A percentile compares a stretch with the other conserved stretches of the same genome.
These are phyloP conservation scores for Palythoa caribaeorum DNA, from an alignment of 92 coral and sea anemone genomes.

Conservation along the genomic window DNA sequence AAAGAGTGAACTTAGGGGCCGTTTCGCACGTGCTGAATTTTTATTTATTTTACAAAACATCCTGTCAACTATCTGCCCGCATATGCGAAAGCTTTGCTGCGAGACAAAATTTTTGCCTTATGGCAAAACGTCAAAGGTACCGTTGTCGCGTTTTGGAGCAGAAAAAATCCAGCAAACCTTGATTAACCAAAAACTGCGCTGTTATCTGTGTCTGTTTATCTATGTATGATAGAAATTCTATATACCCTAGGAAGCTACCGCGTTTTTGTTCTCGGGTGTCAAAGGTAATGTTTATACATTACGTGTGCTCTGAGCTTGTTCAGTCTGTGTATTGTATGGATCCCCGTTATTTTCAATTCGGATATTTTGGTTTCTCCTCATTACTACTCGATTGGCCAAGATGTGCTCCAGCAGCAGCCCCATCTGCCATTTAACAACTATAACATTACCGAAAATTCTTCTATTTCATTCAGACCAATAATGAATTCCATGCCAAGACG, in stretches of 20 bases:
- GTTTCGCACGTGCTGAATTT: neutral
- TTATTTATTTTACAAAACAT: slow-evolving; percentile 9
- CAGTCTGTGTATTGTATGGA: slow-evolving; percentile 11
- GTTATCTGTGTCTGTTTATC: neutral
- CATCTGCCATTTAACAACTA: slow-evolving; percentile 9
- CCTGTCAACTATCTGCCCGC: slow-evolving; percentile 14
- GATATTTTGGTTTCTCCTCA: slow-evolving; percentile 7
- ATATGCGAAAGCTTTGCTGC: slow-evolving; percentile 17
- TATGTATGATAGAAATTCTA: slow-evolving; percentile 3
- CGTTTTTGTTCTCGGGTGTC: neutral
- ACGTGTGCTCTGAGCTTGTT: neutral
- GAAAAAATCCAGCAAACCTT: neutral
- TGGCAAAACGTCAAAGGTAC: slow-evolving; percentile 22
- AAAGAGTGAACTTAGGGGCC: slow-evolving; percentile 57
- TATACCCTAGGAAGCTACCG: neutral
- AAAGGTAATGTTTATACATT: neutral
- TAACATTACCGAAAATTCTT: neutral
- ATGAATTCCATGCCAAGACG: slow-evolving; percentile 3
- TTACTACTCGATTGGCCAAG: neutral
- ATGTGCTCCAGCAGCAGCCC: slow-evolving; percentile 9
- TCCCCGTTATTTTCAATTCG: slow-evolving; percentile 8
- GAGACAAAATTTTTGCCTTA: slow-evolving; percentile 8
- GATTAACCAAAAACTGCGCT: neutral
- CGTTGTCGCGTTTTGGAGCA: slow-evolving; percentile 12
- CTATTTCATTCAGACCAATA: neutral